These are phyloP conservation scores for Lepidocyrtoides sp. DNA, from an alignment of 2,888 invertebrate species.

Conservation along the genomic window DNA sequence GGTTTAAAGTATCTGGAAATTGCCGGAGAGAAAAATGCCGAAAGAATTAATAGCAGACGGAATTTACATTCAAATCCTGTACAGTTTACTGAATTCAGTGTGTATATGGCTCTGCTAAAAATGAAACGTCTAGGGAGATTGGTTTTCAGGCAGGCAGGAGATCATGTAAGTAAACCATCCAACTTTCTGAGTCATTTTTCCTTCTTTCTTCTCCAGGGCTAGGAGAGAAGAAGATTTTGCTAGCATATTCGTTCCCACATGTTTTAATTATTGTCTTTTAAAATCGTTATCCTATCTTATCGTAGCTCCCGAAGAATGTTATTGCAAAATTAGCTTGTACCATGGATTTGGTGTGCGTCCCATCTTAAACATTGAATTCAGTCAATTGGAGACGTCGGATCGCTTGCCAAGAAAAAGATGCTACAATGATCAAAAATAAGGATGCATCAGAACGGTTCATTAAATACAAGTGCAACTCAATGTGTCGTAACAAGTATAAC, in stretches of 20 bases:
- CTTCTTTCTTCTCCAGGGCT: too few species aligned
- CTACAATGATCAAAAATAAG: too few species aligned
- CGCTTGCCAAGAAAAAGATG: too few species aligned
- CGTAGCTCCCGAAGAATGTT: conserved; percentile 53
- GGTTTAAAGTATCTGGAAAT: conserved; percentile 65
- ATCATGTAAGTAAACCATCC: conserved; percentile 54
- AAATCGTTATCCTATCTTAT: too few species aligned
- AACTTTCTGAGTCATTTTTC: neutral
- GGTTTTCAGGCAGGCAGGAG: conserved; percentile 55
- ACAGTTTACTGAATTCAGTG: conserved; percentile 73
- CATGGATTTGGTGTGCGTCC: conserved; percentile 38
- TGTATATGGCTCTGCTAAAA: conserved; percentile 66
- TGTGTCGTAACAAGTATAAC: too few species aligned
- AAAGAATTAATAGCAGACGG: neutral
- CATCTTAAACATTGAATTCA: neutral
- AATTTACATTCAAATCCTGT: conserved; percentile 21
- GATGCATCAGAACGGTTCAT: too few species aligned
- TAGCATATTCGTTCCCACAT: too few species aligned
- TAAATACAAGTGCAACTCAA: too few species aligned
- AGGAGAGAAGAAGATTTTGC: too few species aligned
- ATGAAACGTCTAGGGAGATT: conserved; percentile 62
- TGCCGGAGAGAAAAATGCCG: conserved; percentile 33
- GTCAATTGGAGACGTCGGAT: too few species aligned
- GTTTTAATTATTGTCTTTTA: too few species aligned
- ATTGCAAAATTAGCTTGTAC: conserved; percentile 49